Evolutionary conservation across 1,140 invertebrate genomes (phyloP), one percentile per base, ranked within the genome.

Genomic region (Geopemphigus sp.): DNA sequence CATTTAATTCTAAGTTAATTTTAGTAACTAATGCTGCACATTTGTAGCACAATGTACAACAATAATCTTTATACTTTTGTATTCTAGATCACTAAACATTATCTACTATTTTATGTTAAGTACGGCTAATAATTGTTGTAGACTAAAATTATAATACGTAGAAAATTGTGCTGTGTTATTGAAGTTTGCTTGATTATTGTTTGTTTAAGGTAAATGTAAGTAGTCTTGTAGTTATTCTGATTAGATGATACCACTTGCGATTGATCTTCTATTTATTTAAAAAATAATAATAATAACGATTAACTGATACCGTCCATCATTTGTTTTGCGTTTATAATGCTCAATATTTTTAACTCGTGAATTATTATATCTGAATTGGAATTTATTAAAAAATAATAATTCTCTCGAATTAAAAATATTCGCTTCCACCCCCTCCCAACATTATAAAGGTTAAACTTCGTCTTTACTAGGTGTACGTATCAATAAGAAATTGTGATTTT

Each of bases 1-100:
- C 68, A 54, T 45, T 53, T 72, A 72, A 53, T 72, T 70, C 0
- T 72, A 54, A 72, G 47, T 72, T 54, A 72, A 54, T 54, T 72
- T 72, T 72, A 72, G 50, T 72, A 29, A 14, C 22, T 50, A 24
- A 10, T 26, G 22, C 45, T 68, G 47, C 39, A 68, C 17, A 19
- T 24, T 68, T 68, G n/a, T 24, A 26, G n/a, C 22, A 24, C 26
- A 50, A 29, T 54, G 24, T 72, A 54, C 6, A 72, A 54, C 32
- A 47, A 50, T 68, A 50, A 5, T 68, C 14, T 68, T 50, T 50
- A 66, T 5, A 68, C 11, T 50, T 68, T 47, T 50, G 5, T 50
- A 50, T 54, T 54, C 15, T 54, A 50, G 24, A 15, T 53, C 19
- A 47, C n/a, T 24, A 63, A 5, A 0, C 47, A 66, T 66, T 47